A percentile compares a stretch with the other conserved stretches of the same genome.
Conservation (phyloP, 2,797 vertebrate species). For the Petrocephalus sullivani region DNA sequence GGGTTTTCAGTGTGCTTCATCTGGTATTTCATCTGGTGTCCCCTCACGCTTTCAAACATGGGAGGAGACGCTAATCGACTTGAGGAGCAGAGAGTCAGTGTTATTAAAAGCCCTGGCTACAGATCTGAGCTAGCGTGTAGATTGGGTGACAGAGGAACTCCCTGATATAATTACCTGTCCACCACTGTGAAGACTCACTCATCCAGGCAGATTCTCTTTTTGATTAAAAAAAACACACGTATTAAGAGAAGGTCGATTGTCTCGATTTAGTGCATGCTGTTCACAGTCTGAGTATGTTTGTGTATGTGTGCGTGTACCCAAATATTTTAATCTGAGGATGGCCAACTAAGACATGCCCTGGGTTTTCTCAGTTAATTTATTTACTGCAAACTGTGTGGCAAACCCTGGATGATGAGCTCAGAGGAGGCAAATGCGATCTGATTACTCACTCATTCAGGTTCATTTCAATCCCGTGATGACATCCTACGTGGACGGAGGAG, state of each 20-base stretch:
- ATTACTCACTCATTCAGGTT: not conserved
- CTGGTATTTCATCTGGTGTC: not conserved
- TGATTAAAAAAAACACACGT: not conserved
- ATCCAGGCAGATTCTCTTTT: not conserved
- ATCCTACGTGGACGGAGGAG: not conserved
- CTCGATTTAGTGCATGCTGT: conserved; percentile 28
- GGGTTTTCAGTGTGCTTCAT: not conserved
- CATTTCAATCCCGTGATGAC: not conserved
- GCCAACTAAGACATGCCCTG: not conserved
- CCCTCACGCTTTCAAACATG: not conserved
- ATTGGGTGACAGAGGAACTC: not conserved
- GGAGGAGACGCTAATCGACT: not conserved
- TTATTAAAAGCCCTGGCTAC: not conserved
- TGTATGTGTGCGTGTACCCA: conserved; percentile 16
- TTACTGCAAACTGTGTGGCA: not conserved
- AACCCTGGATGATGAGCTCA: not conserved
- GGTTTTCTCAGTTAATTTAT: not conserved
- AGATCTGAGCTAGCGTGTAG: not conserved
- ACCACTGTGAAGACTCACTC: not conserved
- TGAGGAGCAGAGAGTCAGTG: not conserved
- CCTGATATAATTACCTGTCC: not conserved
- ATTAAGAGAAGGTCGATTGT: not conserved
- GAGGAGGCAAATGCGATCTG: not conserved
- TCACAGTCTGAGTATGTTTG: conserved; percentile 2
- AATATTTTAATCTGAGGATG: not conserved